phyloP scores from a whole-genome alignment of 92 coral and sea anemone genomes.

The Palythoa caribaeorum region DNA sequence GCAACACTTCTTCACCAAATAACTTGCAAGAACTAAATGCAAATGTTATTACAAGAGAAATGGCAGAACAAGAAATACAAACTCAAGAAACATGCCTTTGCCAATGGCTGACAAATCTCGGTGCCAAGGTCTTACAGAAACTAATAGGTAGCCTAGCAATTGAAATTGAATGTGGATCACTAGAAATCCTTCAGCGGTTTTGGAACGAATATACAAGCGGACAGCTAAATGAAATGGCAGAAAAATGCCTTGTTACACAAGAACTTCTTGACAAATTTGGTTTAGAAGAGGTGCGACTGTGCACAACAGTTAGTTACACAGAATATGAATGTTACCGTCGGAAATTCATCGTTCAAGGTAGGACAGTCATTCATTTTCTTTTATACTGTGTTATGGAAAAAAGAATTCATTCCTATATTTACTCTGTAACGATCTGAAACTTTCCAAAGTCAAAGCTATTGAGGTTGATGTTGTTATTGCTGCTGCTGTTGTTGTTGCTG shows the following conservation, averaged over 20 bases:
- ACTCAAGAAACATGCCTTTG: background rate
- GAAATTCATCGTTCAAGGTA: background rate
- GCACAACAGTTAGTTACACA: background rate
- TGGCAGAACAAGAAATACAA: background rate
- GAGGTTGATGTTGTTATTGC: no score
- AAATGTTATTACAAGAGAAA: background rate
- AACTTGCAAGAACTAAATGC: background rate
- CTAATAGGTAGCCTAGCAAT: background rate
- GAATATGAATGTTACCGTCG: background rate
- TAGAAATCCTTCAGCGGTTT: background rate
- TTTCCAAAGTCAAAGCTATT: no score
- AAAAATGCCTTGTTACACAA: background rate
- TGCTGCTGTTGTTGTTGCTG: no score
- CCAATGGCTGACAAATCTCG: background rate
- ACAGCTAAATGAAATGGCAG: background rate
- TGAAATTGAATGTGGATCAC: background rate
- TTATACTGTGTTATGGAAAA: no score
- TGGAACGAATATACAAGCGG: slow-evolving; percentile 12
- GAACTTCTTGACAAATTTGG: slow-evolving; percentile 5
- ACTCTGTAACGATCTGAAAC: no score
- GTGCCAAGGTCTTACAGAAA: background rate
- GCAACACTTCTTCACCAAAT: background rate
- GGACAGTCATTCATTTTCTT: no score
- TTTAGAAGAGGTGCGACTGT: background rate
- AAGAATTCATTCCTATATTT: no score